These are phyloP conservation scores for Peromyscus aztecus DNA, from an alignment of 2,797 vertebrate species.

Conservation along the genomic window DNA sequence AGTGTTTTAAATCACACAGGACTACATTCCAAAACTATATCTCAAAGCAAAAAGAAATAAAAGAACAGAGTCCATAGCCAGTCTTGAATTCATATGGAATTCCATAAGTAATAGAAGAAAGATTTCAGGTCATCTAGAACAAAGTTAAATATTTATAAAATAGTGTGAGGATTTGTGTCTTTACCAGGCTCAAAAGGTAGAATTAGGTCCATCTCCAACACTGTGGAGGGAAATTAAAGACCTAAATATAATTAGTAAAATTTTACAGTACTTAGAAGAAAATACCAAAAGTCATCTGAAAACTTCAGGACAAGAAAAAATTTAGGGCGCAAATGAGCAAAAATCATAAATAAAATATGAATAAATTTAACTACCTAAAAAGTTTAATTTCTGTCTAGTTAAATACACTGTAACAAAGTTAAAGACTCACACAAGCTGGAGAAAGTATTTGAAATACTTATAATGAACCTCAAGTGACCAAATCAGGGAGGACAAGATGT, in stretches of 20 bases:
- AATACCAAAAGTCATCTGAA: neutral
- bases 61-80: neutral
- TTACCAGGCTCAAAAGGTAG: neutral
- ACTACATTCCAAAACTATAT: neutral
- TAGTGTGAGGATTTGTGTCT: neutral
- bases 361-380: neutral
- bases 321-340: neutral
- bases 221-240: neutral
- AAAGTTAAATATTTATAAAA: slow-evolving; percentile 24
- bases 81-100: neutral
- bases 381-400: neutral
- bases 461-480: neutral
- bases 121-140: neutral
- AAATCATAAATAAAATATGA: slow-evolving; percentile 42
- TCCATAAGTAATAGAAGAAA: neutral
- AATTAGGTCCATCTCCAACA: neutral
- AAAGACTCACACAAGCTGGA: neutral
- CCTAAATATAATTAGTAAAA: slow-evolving; percentile 32
- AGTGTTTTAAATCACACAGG: neutral
- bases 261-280: slow-evolving; percentile 34
- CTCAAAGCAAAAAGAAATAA: neutral
- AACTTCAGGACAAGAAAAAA: neutral
- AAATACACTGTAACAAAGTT: slow-evolving; percentile 15
- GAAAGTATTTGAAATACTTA: slow-evolving; percentile 11
- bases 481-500: neutral